Conservation (phyloP, 2,113 vertebrate genomes). For the Phasianus colchicus region DNA sequence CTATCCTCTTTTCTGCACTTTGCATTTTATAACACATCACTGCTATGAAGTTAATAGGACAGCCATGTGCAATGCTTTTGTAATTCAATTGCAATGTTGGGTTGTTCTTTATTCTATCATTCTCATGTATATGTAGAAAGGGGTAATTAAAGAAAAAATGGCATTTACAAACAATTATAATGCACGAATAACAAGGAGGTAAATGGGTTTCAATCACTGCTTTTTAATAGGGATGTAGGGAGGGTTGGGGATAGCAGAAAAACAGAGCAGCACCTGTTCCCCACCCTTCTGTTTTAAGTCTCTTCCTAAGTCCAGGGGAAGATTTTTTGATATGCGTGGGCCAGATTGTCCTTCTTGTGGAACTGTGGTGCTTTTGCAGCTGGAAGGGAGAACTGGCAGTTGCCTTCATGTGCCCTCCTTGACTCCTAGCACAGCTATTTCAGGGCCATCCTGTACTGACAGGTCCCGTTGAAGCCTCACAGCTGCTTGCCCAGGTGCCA, state of each 20-base stretch:
- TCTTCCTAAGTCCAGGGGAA: background rate
- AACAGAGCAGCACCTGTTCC: background rate
- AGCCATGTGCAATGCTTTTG: conserved; percentile 32
- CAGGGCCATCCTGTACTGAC: rapidly evolving
- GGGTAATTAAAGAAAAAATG: conserved; percentile 73
- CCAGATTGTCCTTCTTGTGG: background rate
- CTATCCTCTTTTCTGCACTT: conserved; percentile 62
- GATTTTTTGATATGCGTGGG: background rate
- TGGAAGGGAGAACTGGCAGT: background rate
- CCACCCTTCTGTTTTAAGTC: background rate
- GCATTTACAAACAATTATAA: conserved; percentile 45
- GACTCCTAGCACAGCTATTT: background rate
- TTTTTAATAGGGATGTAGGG: background rate
- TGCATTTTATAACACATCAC: conserved; percentile 74
- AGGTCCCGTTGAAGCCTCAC: rapidly evolving
- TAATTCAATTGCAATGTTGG: conserved; percentile 53
- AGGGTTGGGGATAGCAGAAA: background rate
- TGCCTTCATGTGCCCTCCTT: background rate
- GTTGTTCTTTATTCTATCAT: conserved; percentile 52
- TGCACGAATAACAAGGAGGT: conserved; percentile 21
- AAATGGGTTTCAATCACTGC: conserved; percentile 26
- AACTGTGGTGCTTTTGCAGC: rapidly evolving
- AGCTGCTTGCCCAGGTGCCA: rapidly evolving
- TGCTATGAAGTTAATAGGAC: conserved; percentile 64
- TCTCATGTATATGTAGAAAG: conserved; percentile 55